These are phyloP conservation scores for Globodera rostochiensis DNA, from an alignment of 1,140 invertebrate species.

Conservation along the genomic window DNA sequence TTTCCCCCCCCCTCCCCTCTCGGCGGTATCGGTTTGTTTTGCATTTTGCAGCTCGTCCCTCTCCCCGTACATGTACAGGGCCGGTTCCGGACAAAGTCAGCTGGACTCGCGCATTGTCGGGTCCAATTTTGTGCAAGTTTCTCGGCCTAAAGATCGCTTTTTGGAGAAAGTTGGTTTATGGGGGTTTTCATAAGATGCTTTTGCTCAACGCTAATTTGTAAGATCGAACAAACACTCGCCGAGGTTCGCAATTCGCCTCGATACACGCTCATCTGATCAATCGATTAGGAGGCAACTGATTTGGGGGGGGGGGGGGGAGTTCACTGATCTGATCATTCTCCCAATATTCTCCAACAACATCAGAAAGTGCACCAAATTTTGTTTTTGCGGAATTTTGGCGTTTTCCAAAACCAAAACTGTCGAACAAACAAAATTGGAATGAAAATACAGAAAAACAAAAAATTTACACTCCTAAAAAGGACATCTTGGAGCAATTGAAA, in stretches of 20 bases:
- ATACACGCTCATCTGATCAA: constrained; percentile 18
- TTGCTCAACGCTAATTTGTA: background rate
- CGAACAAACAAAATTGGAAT: background rate
- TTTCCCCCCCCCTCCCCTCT: no score
- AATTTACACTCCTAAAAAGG: no score
- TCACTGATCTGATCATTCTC: background rate
- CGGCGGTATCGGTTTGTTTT: background rate
- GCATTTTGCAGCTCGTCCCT: constrained; percentile 45
- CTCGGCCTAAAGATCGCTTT: constrained; percentile 48
- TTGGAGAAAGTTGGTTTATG: constrained; percentile 43
- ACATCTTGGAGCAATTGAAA: no score
- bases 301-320: background rate
- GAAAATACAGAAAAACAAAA: no score
- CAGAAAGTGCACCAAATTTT: no score
- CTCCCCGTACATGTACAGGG: constrained; percentile 53
- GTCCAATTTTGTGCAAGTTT: constrained; percentile 58
- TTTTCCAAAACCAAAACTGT: no score
- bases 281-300: background rate
- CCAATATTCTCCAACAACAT: background rate
- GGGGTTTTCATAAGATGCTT: no score
- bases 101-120: constrained; percentile 55
- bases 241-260: constrained; percentile 49
- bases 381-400: no score
- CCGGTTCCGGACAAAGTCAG: constrained; percentile 9
- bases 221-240: constrained; percentile 54